phyloP scores from a whole-genome alignment of 1,140 invertebrate species.

The Coelopa frigida region DNA sequence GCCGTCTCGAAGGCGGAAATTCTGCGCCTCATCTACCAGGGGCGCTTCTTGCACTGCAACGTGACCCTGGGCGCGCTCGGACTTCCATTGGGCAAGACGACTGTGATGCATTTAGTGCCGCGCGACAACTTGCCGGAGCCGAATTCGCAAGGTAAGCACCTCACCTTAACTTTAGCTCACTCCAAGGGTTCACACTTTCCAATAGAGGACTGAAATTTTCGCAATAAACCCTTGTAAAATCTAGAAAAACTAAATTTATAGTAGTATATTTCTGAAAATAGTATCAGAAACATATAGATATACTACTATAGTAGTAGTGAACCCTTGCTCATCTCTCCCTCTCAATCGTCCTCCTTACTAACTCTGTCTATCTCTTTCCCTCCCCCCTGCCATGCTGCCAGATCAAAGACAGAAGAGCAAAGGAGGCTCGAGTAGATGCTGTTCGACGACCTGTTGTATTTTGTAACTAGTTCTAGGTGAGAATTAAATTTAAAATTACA shows the following conservation, averaged over 20 bases:
- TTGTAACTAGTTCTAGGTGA: constrained; percentile 56
- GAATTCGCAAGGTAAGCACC: constrained; percentile 85
- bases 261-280: too few relatives aligned
- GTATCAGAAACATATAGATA: too few relatives aligned
- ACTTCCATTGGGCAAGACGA: constrained; percentile 91
- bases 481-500: constrained; percentile 7
- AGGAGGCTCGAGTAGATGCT: constrained; percentile 86
- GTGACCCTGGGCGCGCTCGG: constrained; percentile 95
- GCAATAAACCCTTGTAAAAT: neutral
- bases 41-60: constrained; percentile 97
- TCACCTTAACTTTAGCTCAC: too few relatives aligned
- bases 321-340: too few relatives aligned
- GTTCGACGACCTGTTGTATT: constrained; percentile 84
- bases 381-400: constrained; percentile 40
- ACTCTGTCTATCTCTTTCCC: constrained; percentile 3
- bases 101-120: constrained; percentile 99
- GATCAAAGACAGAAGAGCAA: constrained; percentile 93
- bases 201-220: constrained; percentile 2
- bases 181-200: neutral
- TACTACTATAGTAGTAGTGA: too few relatives aligned
- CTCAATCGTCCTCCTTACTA: too few relatives aligned
- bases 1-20: constrained; percentile 93
- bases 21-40: constrained; percentile 97
- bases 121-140: constrained; percentile 98
- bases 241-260: neutral